Conservation (phyloP, 2,797 vertebrate genomes). For the Merluccius polli region DNA sequence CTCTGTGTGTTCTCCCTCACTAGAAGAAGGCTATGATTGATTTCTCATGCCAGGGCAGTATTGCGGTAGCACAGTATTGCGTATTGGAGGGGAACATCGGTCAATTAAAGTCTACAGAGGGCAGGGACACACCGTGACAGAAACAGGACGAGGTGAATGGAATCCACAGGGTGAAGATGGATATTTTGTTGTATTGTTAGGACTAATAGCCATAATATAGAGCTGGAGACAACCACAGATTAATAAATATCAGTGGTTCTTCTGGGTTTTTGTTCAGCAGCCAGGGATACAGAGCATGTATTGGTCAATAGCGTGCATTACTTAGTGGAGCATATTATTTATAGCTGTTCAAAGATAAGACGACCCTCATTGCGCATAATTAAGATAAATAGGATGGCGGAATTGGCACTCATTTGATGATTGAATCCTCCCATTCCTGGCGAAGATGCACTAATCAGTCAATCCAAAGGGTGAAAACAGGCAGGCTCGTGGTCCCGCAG, state of each 20-base stretch:
- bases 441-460: not conserved
- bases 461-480: not conserved
- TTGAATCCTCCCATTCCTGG: not conserved
- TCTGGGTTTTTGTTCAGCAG: not conserved
- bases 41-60: conserved; percentile 37
- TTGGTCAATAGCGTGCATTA: not conserved
- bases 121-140: conserved; percentile 27
- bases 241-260: conserved; percentile 8
- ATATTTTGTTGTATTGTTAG: conserved; percentile 28
- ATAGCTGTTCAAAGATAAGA: too few relatives aligned
- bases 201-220: conserved; percentile 25
- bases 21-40: conserved; percentile 56
- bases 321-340: too few relatives aligned
- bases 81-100: conserved; percentile 48
- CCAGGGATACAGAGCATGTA: too few relatives aligned
- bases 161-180: conserved; percentile 22
- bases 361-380: too few relatives aligned
- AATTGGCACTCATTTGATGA: not conserved
- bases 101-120: conserved; percentile 62
- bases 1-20: conserved; percentile 42
- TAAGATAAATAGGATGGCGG: too few relatives aligned
- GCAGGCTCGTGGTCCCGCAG: not conserved
- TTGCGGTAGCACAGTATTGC: conserved; percentile 36
- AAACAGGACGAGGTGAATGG: conserved; percentile 1
- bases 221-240: not conserved